Base-by-base conservation (phyloP, 1,140 invertebrate species). In the Lordiphosa stackelbergi region DNA sequence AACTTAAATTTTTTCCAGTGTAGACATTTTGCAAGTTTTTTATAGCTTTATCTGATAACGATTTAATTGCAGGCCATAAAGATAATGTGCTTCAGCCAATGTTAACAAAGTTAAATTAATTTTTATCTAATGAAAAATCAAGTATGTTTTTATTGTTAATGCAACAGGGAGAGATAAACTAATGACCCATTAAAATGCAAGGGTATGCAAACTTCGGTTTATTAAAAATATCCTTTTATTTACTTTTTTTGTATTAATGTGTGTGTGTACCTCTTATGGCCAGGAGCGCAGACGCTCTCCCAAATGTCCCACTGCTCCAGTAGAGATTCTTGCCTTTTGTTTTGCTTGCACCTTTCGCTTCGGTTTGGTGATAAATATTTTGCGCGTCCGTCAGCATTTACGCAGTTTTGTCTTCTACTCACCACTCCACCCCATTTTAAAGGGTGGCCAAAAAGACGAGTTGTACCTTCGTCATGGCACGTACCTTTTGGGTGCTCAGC, bases 311-410 rank as follows among this genome's bases (percentile, higher is more conserved):
- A 10, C 35, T n/a, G 8, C 35, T 31, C 2, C 8, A 31, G 28
- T 46, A 46, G 11, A 46, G 12, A 22, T 58, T 58, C 16, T 52
- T 16, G 16, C 31, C 24, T 43, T 69, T 69, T 69, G 66, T 69
- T 69, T 54, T 69, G 66, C 66, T 69, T 48, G 5, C 51, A 48
- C 36, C 54, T 48, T 66, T 68, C 56, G 65, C 36, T 36, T 68
- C 60, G 12, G 19, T 36, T 34, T 52, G 41, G 19, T 12, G 28
- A 9, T 41, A 19, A 19, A 19, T 16, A 16, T 16, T 16, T 16
- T 16, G 16, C 16, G 16, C 1, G 16, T 16, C 9, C 37, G 37
- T 35, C 49, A 43, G 28, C 48, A 49, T 51, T 22, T 46, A 56
- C 61, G 61, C 43, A 51, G 51, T 52, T 66, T 55, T 55, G 60